phyloP scores from a whole-genome alignment of 2,113 vertebrate genomes.

The Ranitomeya variabilis region DNA sequence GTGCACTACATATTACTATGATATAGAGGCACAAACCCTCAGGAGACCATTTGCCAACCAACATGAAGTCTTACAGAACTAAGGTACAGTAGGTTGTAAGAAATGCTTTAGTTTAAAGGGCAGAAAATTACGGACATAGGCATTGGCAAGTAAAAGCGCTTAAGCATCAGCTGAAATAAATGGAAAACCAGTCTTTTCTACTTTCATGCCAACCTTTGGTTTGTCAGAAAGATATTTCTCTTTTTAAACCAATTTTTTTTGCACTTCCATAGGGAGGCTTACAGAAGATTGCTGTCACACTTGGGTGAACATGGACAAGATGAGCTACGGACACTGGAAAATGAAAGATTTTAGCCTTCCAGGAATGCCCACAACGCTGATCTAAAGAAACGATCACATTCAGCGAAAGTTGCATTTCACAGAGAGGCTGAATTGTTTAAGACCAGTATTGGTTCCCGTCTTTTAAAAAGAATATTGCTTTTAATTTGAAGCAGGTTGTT shows the following conservation, averaged over 20 bases:
- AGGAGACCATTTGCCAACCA: neutral
- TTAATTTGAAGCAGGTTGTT: neutral
- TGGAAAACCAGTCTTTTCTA: neutral
- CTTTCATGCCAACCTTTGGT: neutral
- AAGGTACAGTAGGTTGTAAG: neutral
- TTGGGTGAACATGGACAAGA: conserved; percentile 84
- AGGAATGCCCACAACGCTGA: neutral
- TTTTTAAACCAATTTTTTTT: conserved; percentile 32
- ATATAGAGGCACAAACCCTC: neutral
- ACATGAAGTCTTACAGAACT: no score
- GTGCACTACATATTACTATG: neutral
- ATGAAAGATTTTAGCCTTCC: conserved; percentile 66
- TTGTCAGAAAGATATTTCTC: neutral
- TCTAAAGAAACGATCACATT: conserved; percentile 2
- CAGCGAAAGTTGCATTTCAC: neutral
- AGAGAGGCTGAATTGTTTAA: neutral
- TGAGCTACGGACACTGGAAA: conserved; percentile 86
- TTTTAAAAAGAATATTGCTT: neutral
- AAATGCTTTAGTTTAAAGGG: neutral
- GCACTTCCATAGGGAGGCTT: conserved; percentile 79
- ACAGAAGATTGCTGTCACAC: conserved; percentile 83
- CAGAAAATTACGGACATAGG: neutral
- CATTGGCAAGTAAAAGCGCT: neutral
- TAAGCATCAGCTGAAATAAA: conserved; percentile 4
- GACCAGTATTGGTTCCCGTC: neutral